Evolutionary conservation across 2,888 invertebrate genomes (phyloP).

Genomic region (Platerodrilus igneus): DNA sequence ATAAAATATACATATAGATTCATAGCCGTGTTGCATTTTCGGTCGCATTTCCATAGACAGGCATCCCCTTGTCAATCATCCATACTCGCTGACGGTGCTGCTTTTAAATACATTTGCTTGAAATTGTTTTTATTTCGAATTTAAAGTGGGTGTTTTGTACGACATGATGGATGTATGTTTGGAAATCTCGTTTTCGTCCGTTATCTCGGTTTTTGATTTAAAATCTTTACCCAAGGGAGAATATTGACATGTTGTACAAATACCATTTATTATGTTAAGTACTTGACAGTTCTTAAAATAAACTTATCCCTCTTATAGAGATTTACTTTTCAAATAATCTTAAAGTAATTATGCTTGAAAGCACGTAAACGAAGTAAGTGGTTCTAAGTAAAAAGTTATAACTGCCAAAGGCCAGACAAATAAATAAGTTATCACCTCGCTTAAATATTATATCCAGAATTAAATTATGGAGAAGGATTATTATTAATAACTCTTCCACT

Average conservation of each 20-base stretch:
- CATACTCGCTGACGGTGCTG: conserved; percentile 42
- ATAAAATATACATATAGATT: conserved; percentile 43
- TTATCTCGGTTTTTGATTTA: conserved; percentile 47
- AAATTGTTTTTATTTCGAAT: conserved; percentile 50
- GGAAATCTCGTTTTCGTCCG: conserved; percentile 45
- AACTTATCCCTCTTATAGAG: conserved; percentile 13
- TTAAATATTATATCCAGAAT: too few relatives aligned
- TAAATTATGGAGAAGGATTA: conserved; percentile 13
- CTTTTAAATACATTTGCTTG: conserved; percentile 48
- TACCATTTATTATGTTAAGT: conserved; percentile 22
- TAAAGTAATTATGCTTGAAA: conserved; percentile 14
- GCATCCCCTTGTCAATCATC: conserved; percentile 47
- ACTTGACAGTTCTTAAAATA: conserved; percentile 19
- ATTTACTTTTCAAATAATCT: conserved; percentile 13
- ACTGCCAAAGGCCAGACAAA: background rate
- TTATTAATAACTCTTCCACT: conserved; percentile 23
- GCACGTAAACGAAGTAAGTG: background rate
- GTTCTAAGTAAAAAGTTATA: background rate
- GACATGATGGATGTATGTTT: conserved; percentile 47
- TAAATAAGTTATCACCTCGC: background rate
- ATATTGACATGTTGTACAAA: conserved; percentile 20
- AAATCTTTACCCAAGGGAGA: conserved; percentile 33
- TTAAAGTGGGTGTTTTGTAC: conserved; percentile 47
- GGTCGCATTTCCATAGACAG: conserved; percentile 40
- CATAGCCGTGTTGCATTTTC: conserved; percentile 41